Evolutionary conservation across 2,113 vertebrate genomes (phyloP).

Genomic region (Pogona vitticeps): DNA sequence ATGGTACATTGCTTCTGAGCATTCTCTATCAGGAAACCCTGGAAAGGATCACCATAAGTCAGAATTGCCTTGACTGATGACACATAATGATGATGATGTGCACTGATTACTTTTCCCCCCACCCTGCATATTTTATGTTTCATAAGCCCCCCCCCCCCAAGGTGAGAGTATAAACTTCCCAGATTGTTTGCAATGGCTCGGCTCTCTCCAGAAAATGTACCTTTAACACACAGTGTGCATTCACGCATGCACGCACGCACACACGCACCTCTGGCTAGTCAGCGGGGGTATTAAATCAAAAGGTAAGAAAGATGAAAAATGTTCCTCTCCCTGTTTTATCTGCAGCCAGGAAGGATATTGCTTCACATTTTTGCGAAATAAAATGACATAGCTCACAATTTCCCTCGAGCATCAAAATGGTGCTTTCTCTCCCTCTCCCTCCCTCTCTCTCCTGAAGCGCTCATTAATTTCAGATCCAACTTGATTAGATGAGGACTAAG

Average conservation of each 20-base stretch:
- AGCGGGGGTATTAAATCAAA: constrained; percentile 67
- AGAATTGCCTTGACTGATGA: neutral
- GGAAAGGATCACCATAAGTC: too few species aligned
- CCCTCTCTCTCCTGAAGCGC: constrained; percentile 35
- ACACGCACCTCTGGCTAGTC: constrained; percentile 58
- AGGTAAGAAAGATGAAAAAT: constrained; percentile 63
- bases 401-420: constrained; percentile 44
- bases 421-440: constrained; percentile 21
- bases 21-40: too few species aligned
- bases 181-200: constrained; percentile 70
- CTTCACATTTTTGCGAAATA: constrained; percentile 67
- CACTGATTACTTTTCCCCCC: constrained; percentile 24
- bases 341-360: constrained; percentile 68
- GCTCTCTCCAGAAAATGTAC: constrained; percentile 66
- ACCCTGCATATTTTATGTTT: constrained; percentile 55
- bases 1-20: too few species aligned
- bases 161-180: constrained; percentile 48
- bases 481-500: constrained; percentile 61
- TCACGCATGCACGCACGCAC: neutral
- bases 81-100: constrained; percentile 28
- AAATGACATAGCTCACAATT: constrained; percentile 53
- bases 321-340: constrained; percentile 62
- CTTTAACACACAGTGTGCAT: constrained; percentile 17
- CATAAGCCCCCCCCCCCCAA: constrained; percentile 41
- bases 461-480: constrained; percentile 67